Conservation (phyloP, 2,888 invertebrate species). For the Dione vanillae region DNA sequence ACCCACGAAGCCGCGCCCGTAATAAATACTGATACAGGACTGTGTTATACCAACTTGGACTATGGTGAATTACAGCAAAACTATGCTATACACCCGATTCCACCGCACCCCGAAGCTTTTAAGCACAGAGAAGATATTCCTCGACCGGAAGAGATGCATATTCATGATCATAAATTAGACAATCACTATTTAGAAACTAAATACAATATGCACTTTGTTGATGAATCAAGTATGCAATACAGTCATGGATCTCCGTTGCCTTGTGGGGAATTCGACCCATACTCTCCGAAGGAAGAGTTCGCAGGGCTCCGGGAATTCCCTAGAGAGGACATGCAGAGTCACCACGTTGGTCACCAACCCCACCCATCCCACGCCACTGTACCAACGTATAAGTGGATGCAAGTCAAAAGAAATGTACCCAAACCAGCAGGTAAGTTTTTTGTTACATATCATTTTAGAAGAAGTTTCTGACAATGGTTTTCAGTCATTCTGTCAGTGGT, state of each 20-base stretch:
- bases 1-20: constrained; percentile 85
- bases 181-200: constrained; percentile 81
- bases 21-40: constrained; percentile 92
- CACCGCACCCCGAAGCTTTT: constrained; percentile 80
- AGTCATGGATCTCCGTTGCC: constrained; percentile 76
- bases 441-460: not conserved
- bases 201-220: constrained; percentile 81
- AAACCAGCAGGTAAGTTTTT: constrained; percentile 93
- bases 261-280: constrained; percentile 85
- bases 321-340: constrained; percentile 66
- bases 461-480: too few species aligned
- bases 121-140: constrained; percentile 84
- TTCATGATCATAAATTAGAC: constrained; percentile 76
- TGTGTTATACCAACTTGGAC: constrained; percentile 95
- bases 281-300: constrained; percentile 86
- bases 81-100: constrained; percentile 82
- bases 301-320: constrained; percentile 72
- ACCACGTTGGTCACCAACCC: constrained; percentile 67
- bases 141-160: constrained; percentile 77
- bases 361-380: constrained; percentile 86
- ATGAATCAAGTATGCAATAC: constrained; percentile 75
- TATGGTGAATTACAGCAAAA: constrained; percentile 84
- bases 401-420: constrained; percentile 97
- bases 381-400: constrained; percentile 99
- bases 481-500: too few species aligned